Evolutionary conservation across 2,113 vertebrate species (phyloP), one percentile per base, ranked within the genome.

Genomic region (Benitochromis conjunctus): DNA sequence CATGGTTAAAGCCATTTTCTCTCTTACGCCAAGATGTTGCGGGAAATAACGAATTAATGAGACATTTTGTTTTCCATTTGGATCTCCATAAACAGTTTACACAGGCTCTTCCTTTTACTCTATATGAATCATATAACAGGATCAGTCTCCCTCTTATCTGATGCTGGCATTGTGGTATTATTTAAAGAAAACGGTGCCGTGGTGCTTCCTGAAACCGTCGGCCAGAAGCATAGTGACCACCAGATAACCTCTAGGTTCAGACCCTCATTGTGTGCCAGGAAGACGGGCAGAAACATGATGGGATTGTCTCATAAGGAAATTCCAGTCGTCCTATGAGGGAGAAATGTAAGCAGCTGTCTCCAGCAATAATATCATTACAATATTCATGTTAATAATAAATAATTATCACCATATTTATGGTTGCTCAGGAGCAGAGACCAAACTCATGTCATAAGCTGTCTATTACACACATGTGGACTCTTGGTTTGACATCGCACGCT

Each of bases 131-230:
- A 89, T 91, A 91, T 86, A 94, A 92, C 89, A 69, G 79, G 91
- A 94, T 90, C 90, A 78, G 87, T 19, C 91, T 88, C 57, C 79
- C 5, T 14, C 92, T 95, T 96, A 96, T 96, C 95, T 92, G 94
- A 95, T 96, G 51, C 74, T 43, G 38, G 89, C 92, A 95, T 95
- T 94, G 94, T 95, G 92, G 57, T 94, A 78, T 95, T 95, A 95
- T 95, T 95, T 95, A 94, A 95, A 95, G 94, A 91, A 92, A 92
- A 80, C 83, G 58, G 91, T 89, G 92, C 91, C 13, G 81, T 69
- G 18, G 86, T 46, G 88, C 86, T 96, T 96, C 95, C 95, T 93
- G 94, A 88, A 87, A 80, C 83, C 80, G 84, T 82, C 58, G 66
- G 60, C 88, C 92, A 91, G 89, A 86, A 89, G 86, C 87, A 38